phyloP scores from a whole-genome alignment of 2,797 vertebrate genomes.

The Carcharodon carcharias region DNA sequence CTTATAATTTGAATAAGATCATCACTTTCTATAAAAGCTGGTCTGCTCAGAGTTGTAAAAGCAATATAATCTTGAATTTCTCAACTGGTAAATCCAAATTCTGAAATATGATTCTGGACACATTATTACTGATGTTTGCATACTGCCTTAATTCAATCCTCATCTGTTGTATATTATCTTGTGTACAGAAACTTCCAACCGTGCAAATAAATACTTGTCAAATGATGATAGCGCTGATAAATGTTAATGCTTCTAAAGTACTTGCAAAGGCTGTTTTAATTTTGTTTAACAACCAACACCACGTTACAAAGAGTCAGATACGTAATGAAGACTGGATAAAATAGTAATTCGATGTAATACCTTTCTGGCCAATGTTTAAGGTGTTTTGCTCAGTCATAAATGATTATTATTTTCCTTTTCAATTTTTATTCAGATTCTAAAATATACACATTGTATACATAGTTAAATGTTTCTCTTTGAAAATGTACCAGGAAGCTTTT shows the following conservation, averaged over 20 bases:
- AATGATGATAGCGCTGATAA: not conserved
- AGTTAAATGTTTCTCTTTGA: not conserved
- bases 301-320: not conserved
- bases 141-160: not conserved
- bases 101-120: not conserved
- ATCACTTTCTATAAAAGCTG: not conserved
- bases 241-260: not conserved
- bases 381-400: not conserved
- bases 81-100: not conserved
- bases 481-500: not conserved
- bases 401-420: not conserved
- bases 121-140: not conserved
- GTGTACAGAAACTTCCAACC: not conserved
- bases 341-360: not conserved
- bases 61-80: not conserved
- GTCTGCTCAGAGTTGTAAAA: not conserved
- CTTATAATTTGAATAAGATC: not conserved
- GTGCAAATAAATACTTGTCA: not conserved
- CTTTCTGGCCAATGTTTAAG: not conserved
- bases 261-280: not conserved
- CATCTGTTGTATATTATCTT: slow-evolving; percentile 15
- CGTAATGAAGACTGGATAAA: not conserved
- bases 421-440: not conserved
- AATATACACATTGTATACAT: not conserved
- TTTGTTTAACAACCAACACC: not conserved